A percentile compares a stretch with the other conserved stretches of the same genome.
These are phyloP conservation scores for Germaria angustata DNA, from an alignment of 2,888 invertebrate species.

Conservation along the genomic window DNA sequence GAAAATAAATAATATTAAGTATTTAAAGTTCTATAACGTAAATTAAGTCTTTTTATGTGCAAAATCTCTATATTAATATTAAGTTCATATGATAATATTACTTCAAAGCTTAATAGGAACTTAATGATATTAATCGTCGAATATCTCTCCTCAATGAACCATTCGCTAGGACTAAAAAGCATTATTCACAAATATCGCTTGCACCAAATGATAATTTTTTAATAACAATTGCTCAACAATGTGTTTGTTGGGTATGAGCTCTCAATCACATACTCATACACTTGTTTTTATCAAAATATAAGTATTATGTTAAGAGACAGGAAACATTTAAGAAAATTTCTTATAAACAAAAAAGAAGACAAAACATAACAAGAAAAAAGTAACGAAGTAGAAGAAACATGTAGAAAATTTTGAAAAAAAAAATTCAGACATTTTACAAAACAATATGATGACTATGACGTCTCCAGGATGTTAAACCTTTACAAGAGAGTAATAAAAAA, in stretches of 20 bases:
- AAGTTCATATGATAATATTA: no score
- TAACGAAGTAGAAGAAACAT: not conserved
- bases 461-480: constrained; percentile 28
- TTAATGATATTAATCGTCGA: no score
- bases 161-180: no score
- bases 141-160: no score
- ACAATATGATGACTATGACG: constrained; percentile 47
- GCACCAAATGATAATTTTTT: no score
- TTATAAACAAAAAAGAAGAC: not conserved
- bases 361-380: not conserved
- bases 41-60: no score
- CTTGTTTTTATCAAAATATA: constrained; percentile 47
- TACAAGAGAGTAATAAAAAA: constrained; percentile 73
- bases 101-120: no score
- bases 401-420: not conserved
- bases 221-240: no score
- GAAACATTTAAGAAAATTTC: constrained; percentile 62
- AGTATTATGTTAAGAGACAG: constrained; percentile 49
- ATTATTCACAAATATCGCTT: no score
- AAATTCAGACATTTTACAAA: constrained; percentile 10
- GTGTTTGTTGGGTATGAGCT: not conserved
- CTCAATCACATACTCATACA: not conserved
- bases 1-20: no score
- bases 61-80: no score
- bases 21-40: no score